Evolutionary conservation across 2,113 vertebrate genomes (phyloP).

Genomic region (Cheirogaleus medius): DNA sequence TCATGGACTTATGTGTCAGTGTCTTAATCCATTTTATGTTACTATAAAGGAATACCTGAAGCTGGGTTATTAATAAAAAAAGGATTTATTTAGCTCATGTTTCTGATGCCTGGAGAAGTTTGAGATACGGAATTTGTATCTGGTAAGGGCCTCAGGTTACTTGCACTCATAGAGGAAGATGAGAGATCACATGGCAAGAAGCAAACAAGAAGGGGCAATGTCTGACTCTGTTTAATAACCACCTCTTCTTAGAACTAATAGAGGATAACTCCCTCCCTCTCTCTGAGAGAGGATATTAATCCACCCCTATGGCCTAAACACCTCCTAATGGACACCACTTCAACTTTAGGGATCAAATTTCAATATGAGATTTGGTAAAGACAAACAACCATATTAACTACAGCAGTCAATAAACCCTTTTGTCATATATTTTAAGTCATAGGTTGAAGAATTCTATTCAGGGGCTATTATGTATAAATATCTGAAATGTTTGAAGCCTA

Average conservation of each 20-base stretch:
- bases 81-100: not conserved
- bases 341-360: not conserved
- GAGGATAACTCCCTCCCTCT: not conserved
- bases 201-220: not conserved
- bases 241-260: not conserved
- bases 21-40: not conserved
- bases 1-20: not conserved
- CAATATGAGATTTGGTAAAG: not conserved
- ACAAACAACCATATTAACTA: not conserved
- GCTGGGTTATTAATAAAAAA: not conserved
- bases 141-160: not conserved
- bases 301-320: not conserved
- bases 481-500: not conserved
- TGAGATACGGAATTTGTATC: not conserved
- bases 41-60: not conserved
- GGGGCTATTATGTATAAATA: not conserved
- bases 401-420: not conserved
- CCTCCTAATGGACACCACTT: not conserved
- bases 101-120: not conserved
- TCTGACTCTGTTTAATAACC: not conserved
- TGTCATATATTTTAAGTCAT: not conserved
- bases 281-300: not conserved
- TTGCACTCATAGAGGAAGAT: not conserved
- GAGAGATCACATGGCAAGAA: not conserved
- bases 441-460: not conserved